Conservation (phyloP, 2,797 vertebrate species). For the Thaleichthys pacificus region DNA sequence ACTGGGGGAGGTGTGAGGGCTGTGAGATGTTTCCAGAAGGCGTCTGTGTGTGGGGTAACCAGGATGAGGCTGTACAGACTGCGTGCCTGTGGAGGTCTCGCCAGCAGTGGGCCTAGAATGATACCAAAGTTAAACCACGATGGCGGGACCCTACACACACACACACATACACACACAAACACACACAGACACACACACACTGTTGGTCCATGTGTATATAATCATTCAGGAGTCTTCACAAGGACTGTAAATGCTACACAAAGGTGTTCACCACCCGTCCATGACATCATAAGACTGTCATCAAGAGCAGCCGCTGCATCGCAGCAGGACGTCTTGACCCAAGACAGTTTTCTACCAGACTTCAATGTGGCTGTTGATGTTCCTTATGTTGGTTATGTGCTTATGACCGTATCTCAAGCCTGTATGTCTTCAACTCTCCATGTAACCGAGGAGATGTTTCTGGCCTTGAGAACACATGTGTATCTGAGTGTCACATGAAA, state of each 20-base stretch:
- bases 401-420: constrained; percentile 36
- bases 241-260: constrained; percentile 52
- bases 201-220: constrained; percentile 66
- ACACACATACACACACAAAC: constrained; percentile 2
- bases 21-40: constrained; percentile 34
- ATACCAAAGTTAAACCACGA: constrained; percentile 75
- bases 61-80: constrained; percentile 31
- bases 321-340: constrained; percentile 33
- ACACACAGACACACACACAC: constrained; percentile 17
- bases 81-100: constrained; percentile 58
- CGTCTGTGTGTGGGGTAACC: constrained; percentile 45
- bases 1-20: background rate
- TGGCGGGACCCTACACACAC: constrained; percentile 47
- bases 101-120: constrained; percentile 64
- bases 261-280: constrained; percentile 49
- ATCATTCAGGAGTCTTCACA: constrained; percentile 61
- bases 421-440: constrained; percentile 29
- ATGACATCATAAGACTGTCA: constrained; percentile 55
- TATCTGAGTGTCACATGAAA: constrained; percentile 21
- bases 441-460: constrained; percentile 39
- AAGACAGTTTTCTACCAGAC: constrained; percentile 61
- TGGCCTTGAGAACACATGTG: constrained; percentile 49
- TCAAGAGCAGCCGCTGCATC: constrained; percentile 45
- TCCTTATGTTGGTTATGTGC: constrained; percentile 47
- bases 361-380: constrained; percentile 64